Percentiles rank a stretch among this genome's conserved stretches.
Evolutionary conservation across 2,888 invertebrate species (phyloP).

Genomic region (Hirtodrosophila confusa): DNA sequence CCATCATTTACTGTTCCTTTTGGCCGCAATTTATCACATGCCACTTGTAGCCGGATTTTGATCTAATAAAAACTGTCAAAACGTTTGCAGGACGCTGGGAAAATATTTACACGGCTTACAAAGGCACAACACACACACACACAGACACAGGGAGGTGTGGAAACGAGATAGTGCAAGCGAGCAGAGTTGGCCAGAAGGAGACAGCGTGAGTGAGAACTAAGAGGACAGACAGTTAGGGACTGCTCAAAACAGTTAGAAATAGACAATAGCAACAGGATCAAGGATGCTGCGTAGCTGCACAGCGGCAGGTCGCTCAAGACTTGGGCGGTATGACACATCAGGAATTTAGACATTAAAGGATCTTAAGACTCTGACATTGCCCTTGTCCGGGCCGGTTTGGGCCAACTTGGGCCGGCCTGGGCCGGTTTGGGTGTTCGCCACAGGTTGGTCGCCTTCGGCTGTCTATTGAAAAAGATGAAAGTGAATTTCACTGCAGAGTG

Average conservation of each 20-base stretch:
- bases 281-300: conserved; percentile 46
- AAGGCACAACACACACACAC: conserved; percentile 27
- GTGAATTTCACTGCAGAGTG: conserved; percentile 59
- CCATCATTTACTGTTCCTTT: conserved; percentile 35
- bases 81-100: conserved; percentile 77
- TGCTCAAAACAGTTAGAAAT: conserved; percentile 57
- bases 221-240: conserved; percentile 20
- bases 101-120: conserved; percentile 76
- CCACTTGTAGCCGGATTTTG: conserved; percentile 73
- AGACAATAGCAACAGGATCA: conserved; percentile 62
- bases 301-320: conserved; percentile 54
- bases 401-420: conserved; percentile 1
- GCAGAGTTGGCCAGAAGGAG: not conserved
- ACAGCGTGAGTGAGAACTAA: conserved; percentile 6
- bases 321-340: conserved; percentile 77
- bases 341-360: conserved; percentile 74
- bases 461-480: conserved; percentile 72
- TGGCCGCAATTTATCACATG: conserved; percentile 77
- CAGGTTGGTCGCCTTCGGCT: conserved; percentile 38
- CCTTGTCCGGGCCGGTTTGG: conserved; percentile 2
- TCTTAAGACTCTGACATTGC: conserved; percentile 15
- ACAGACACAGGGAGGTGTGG: conserved; percentile 4
- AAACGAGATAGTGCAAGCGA: not conserved
- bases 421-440: conserved; percentile 54
- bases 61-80: conserved; percentile 82